Percentiles rank a stretch among this genome's conserved stretches.
Conservation (phyloP, 2,888 invertebrate genomes). For the Smittia aterrima region DNA sequence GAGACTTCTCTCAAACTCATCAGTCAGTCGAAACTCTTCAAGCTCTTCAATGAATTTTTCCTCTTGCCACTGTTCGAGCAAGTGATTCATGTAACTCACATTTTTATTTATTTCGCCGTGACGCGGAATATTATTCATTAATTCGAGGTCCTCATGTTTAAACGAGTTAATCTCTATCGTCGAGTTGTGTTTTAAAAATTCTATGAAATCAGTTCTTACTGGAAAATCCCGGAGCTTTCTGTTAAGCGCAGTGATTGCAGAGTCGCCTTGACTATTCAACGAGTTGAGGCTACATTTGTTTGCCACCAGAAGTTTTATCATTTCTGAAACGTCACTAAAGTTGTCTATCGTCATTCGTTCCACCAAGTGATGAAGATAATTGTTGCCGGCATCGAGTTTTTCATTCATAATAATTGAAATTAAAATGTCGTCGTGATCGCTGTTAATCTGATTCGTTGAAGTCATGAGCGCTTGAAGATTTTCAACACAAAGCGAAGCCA, state of each 20-base stretch:
- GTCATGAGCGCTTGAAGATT: neutral
- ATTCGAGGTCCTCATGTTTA: too few species aligned
- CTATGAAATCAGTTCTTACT: neutral
- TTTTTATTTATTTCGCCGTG: neutral
- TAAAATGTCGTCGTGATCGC: neutral
- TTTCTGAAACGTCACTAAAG: neutral
- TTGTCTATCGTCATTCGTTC: neutral
- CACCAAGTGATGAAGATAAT: neutral
- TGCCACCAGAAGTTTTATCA: neutral
- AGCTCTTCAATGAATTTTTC: slow-evolving; percentile 3
- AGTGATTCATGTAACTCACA: neutral
- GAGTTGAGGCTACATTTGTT: neutral
- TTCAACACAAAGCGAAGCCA: neutral
- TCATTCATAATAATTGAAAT: neutral
- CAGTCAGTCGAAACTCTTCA: too few species aligned
- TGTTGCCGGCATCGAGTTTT: neutral
- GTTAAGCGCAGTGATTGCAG: neutral
- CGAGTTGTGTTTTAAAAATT: neutral
- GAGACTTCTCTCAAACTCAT: neutral
- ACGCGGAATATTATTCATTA: too few species aligned
- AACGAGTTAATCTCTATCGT: neutral
- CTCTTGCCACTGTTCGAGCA: neutral
- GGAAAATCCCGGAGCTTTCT: too few species aligned
- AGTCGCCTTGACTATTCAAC: neutral
- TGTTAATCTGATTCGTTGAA: neutral